Evolutionary conservation across 2,888 invertebrate genomes (phyloP).

Genomic region (Malacosoma neustria): DNA sequence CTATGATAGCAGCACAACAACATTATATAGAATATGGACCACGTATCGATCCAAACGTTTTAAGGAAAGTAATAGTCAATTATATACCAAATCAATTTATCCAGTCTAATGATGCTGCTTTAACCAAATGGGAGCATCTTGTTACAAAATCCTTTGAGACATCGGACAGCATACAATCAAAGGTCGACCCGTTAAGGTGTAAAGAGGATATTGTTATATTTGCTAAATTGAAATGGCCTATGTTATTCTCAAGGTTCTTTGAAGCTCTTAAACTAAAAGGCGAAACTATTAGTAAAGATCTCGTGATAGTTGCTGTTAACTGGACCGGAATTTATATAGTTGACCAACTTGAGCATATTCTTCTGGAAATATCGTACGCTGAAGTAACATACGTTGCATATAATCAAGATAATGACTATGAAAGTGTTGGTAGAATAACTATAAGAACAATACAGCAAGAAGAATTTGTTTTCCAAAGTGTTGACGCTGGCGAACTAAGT

Average conservation of each 20-base stretch:
- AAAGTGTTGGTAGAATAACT: conserved; percentile 79
- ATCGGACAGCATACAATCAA: conserved; percentile 81
- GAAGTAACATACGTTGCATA: conserved; percentile 87
- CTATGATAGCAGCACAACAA: conserved; percentile 92
- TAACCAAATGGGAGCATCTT: conserved; percentile 81
- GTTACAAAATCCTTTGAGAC: conserved; percentile 82
- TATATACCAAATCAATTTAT: conserved; percentile 88
- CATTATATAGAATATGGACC: conserved; percentile 89
- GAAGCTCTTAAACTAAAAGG: conserved; percentile 89
- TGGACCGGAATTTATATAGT: conserved; percentile 95
- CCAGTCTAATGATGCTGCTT: conserved; percentile 75
- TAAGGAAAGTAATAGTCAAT: conserved; percentile 82
- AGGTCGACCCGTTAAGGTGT: conserved; percentile 78
- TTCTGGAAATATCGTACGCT: conserved; percentile 89
- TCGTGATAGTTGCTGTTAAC: conserved; percentile 94
- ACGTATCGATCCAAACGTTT: conserved; percentile 78
- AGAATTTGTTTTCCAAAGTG: conserved; percentile 92
- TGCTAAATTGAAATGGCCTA: conserved; percentile 94
- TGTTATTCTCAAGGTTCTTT: conserved; percentile 94
- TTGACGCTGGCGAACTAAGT: conserved; percentile 89
- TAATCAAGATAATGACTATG: conserved; percentile 59
- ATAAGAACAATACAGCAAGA: conserved; percentile 90
- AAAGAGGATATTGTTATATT: conserved; percentile 94
- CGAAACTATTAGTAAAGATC: conserved; percentile 77
- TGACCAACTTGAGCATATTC: conserved; percentile 92